Percentiles rank a stretch among this genome's conserved stretches.
Evolutionary conservation across 2,797 vertebrate species (phyloP).

Genomic region (Stomatorhinus walkeri): DNA sequence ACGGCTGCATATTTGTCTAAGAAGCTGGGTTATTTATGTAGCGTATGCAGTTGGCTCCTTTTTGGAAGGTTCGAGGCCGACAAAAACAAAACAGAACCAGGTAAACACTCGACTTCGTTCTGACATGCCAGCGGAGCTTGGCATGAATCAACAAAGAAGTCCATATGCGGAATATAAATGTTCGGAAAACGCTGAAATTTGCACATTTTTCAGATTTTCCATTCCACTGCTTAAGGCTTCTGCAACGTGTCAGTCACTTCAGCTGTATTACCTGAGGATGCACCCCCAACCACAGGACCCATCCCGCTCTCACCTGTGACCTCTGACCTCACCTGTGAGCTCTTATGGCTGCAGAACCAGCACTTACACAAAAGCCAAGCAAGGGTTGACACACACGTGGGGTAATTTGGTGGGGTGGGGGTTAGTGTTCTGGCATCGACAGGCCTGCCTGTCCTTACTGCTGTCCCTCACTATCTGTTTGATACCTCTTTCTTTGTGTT

Average conservation of each 20-base stretch:
- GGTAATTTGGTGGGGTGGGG: background rate
- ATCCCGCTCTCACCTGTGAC: background rate
- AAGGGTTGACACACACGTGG: background rate
- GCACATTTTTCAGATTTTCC: slow-evolving; percentile 16
- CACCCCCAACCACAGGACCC: background rate
- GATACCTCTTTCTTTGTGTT: background rate
- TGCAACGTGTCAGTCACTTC: background rate
- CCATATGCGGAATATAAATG: slow-evolving; percentile 7
- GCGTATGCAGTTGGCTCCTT: background rate
- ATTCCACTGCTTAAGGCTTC: slow-evolving; percentile 7
- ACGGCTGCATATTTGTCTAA: background rate
- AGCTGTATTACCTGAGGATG: background rate
- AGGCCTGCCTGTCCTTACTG: background rate
- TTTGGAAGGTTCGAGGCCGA: background rate
- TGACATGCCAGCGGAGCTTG: background rate
- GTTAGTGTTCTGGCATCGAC: background rate
- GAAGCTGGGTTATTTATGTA: background rate
- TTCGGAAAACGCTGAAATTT: slow-evolving; percentile 15
- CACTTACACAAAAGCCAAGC: background rate
- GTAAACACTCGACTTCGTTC: background rate
- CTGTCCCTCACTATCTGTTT: background rate
- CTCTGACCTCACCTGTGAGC: background rate
- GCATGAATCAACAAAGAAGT: background rate
- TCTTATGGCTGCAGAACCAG: background rate
- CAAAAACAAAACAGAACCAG: background rate